Evolutionary conservation across 2,797 vertebrate species (phyloP).

Genomic region (Hydrocynus forskahlii): DNA sequence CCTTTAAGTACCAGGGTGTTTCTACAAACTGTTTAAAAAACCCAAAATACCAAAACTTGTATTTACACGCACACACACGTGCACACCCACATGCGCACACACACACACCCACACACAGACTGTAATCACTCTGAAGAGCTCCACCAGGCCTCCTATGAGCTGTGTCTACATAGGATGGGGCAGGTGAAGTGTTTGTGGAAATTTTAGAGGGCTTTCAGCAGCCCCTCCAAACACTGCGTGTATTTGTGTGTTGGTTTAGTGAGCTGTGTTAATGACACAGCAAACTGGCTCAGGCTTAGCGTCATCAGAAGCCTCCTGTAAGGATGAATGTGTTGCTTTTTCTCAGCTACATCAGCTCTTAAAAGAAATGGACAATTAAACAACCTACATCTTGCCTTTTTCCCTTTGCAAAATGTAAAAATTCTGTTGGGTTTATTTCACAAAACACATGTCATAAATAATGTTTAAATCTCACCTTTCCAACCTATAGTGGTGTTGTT

Average conservation of each 20-base stretch:
- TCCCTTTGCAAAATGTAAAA: too few relatives aligned
- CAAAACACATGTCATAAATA: too few relatives aligned
- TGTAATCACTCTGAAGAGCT: conserved; percentile 32
- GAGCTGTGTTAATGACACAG: conserved; percentile 29
- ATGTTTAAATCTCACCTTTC: too few relatives aligned
- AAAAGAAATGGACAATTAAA: conserved; percentile 14
- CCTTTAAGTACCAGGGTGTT: conserved; percentile 40
- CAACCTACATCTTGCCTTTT: too few relatives aligned
- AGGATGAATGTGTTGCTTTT: conserved; percentile 40
- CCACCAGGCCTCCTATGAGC: conserved; percentile 25
- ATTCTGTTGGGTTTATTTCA: too few relatives aligned
- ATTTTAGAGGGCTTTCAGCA: conserved; percentile 49
- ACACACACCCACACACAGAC: conserved; percentile 4
- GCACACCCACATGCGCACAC: not conserved
- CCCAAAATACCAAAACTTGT: not conserved
- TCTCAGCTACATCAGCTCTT: conserved; percentile 40
- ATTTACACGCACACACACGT: conserved; percentile 23
- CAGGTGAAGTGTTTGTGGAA: conserved; percentile 48
- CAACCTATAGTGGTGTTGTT: too few relatives aligned
- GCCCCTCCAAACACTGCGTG: conserved; percentile 23
- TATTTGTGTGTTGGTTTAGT: conserved; percentile 6
- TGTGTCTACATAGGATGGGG: conserved; percentile 29
- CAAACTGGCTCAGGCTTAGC: conserved; percentile 21
- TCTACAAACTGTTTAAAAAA: conserved; percentile 36
- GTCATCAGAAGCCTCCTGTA: conserved; percentile 33